Base-by-base conservation (phyloP, 1,140 invertebrate species). In the Ips typographus region DNA sequence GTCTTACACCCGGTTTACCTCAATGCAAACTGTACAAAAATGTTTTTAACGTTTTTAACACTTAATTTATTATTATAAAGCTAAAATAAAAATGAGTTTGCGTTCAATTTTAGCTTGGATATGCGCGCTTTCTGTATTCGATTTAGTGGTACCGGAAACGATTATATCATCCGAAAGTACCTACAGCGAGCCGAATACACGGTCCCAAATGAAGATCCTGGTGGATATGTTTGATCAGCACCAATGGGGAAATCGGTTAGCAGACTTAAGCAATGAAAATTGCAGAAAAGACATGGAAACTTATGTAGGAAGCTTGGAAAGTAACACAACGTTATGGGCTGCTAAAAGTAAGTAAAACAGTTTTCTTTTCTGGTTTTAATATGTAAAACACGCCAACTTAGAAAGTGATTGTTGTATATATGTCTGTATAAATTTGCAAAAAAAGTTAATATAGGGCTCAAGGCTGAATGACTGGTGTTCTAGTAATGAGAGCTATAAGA, bases 161-260 rank as follows among this genome's bases (percentile, higher is more conserved):
- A 47, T 47, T n/a, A 47, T 5, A 47, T 47, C 44, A 47, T n/a
- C n/a, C n/a, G 4, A 4, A 47, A 47, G 22, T 22, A 22, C 22
- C 22, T 22, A 22, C 22, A 22, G 22, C 22, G 22, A 22, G 22
- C 44, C 4, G 44, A n/a, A 47, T 5, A 5, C 44, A n/a, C 53
- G 2, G 53, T 8, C 8, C 22, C 22, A 22, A 22, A 85, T 90
- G 78, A 82, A 87, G 62, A 90, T 88, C 88, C 77, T 90, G 65
- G 81, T 80, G 56, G 82, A 85, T 65, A 77, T 90, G 43, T 86
- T 88, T 72, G 88, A 90, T 73, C 89, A 90, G 36, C 83, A 89
- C 59, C 83, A 84, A 56, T 91, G 89, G 89, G 70, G 78, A 6
- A 75, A 78, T 1, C 69, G 79, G 4, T 61, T 83, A 2, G 77